phyloP scores from a whole-genome alignment of 2,113 vertebrate species.

The Lycaon pictus region DNA sequence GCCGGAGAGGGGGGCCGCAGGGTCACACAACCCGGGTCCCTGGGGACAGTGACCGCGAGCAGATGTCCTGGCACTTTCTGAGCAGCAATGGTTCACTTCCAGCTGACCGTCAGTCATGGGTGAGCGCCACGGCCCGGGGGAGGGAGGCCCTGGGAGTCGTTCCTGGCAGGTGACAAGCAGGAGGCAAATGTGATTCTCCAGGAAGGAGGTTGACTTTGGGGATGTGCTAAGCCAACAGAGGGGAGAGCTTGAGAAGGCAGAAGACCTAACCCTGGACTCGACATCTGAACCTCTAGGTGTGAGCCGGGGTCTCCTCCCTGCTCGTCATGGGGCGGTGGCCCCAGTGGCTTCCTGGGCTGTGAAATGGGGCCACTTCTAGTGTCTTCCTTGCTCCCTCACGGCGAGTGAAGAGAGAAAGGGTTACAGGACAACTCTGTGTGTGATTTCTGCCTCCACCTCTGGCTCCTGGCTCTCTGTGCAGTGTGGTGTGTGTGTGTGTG shows the following conservation, averaged over 20 bases:
- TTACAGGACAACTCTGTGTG: background rate
- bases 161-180: slow-evolving; percentile 72
- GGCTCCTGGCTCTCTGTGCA: background rate
- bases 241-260: background rate
- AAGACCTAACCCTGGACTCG: background rate
- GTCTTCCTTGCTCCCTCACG: background rate
- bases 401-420: background rate
- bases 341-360: background rate
- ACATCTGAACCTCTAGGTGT: background rate
- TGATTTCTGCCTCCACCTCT: background rate
- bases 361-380: background rate
- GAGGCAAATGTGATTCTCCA: background rate
- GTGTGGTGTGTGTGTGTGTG: background rate
- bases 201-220: background rate
- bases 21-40: slow-evolving; percentile 49
- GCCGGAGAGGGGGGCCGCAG: slow-evolving; percentile 75
- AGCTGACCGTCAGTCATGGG: too few relatives aligned
- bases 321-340: too few relatives aligned
- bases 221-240: background rate
- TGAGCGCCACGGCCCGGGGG: background rate
- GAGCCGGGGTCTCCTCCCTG: background rate
- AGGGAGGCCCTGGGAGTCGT: slow-evolving; percentile 44
- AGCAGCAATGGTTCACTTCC: slow-evolving; percentile 63
- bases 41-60: slow-evolving; percentile 82
- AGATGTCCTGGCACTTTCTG: slow-evolving; percentile 78